Percentiles rank a stretch among this genome's conserved stretches.
phyloP scores from a whole-genome alignment of 1,140 invertebrate species.

The Andrena cerasifolii region DNA sequence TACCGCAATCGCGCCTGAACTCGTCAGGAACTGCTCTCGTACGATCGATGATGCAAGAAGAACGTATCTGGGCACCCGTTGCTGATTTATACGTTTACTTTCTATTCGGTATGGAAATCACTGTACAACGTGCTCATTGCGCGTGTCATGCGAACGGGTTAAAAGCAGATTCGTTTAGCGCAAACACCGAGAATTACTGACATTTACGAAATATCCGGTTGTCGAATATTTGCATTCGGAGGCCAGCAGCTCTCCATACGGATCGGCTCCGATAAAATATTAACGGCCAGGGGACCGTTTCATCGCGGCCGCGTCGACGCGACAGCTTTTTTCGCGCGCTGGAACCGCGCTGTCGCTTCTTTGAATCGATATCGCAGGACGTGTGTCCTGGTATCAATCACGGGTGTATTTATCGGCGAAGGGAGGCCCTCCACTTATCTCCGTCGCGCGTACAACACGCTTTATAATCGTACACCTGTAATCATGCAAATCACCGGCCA shows the following conservation, averaged over 20 bases:
- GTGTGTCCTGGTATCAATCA: constrained; percentile 53
- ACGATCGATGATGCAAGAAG: constrained; percentile 14
- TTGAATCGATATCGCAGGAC: constrained; percentile 52
- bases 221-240: constrained; percentile 16
- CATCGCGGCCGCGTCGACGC: constrained; percentile 29
- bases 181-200: background rate
- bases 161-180: constrained; percentile 4
- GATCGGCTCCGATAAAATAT: constrained; percentile 19
- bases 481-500: constrained; percentile 60
- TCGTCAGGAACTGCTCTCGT: background rate
- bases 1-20: background rate
- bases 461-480: constrained; percentile 55
- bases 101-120: constrained; percentile 44
- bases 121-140: constrained; percentile 35
- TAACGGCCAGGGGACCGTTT: background rate
- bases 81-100: constrained; percentile 37
- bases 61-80: constrained; percentile 9
- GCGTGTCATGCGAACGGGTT: constrained; percentile 4
- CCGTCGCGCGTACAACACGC: constrained; percentile 30
- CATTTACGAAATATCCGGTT: constrained; percentile 25
- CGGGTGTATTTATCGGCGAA: constrained; percentile 45
- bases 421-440: constrained; percentile 48
- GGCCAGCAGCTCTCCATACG: background rate
- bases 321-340: constrained; percentile 7
- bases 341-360: constrained; percentile 6